Base-by-base conservation (phyloP, 2,888 invertebrate genomes). In the Parelbella ahira region DNA sequence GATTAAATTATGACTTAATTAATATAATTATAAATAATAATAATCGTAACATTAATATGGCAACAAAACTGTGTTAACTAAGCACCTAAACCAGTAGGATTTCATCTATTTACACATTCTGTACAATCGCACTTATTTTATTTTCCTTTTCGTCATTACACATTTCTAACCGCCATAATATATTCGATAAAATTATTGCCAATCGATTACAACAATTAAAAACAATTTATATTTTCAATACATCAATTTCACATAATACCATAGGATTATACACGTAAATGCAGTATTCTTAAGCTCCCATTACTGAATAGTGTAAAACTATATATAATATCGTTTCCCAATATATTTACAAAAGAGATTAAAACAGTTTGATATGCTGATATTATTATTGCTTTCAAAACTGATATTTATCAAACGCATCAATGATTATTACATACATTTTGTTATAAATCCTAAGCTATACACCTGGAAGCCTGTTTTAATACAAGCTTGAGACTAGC, bases 31-130 rank as follows among this genome's bases (percentile, higher is more conserved):
- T 83, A 86, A 81, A 84, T 84, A 81, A 83, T 78, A 71, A 76
- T 81, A 81, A 76, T 64, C 77, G 78, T 83, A 82, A 79, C 67
- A 75, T 81, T 86, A 86, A 84, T 87, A 87, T 87, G 87, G 87
- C 87, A 87, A 87, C 86, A 77, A 81, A 84, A 84, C 75, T 80
- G 77, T 76, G 75, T 76, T 80, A 77, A 71, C 84, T 83, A 84
- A 80, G 81, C 83, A 83, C 83, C 83, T 82, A 79, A 63, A 73
- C 68, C 71, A 71, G 68, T 73, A 80, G 80, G 79, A 68, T 65
- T 73, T 73, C 61, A 72, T 65, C 63, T 84, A 84, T 84, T 77
- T 84, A 84, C 83, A 84, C 52, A 44, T n/a, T 69, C 78, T 84
- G 76, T 83, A 83, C 83, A 83, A 51, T 66, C 60, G 62, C 4